Percentiles rank a stretch among this genome's conserved stretches.
phyloP scores from a whole-genome alignment of 2,888 invertebrate genomes.

The Temnothorax rugatulus region DNA sequence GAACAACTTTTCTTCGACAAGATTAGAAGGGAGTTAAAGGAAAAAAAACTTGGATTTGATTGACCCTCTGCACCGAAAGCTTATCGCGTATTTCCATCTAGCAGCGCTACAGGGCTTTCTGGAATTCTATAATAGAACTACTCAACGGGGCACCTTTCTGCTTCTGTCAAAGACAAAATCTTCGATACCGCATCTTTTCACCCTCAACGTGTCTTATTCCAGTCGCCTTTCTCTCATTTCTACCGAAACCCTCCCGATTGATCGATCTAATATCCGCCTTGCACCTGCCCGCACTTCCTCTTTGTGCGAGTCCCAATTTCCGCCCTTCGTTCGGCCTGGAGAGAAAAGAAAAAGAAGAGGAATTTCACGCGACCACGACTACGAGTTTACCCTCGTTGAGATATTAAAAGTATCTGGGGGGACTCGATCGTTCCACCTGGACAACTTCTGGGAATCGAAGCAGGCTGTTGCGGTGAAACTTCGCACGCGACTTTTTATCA shows the following conservation, averaged over 20 bases:
- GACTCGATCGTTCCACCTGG: slow-evolving; percentile 30
- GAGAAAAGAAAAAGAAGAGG: slow-evolving; percentile 24
- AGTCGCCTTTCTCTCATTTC: background rate
- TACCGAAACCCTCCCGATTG: background rate
- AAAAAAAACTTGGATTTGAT: background rate
- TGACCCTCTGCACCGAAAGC: background rate
- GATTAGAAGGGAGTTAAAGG: background rate
- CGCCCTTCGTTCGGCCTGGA: slow-evolving; percentile 1
- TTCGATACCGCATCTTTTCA: background rate
- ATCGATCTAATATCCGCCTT: slow-evolving; percentile 33
- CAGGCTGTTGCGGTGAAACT: slow-evolving; percentile 19
- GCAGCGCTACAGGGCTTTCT: background rate
- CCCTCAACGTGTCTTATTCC: background rate
- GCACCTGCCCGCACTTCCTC: slow-evolving; percentile 13
- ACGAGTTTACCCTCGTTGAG: slow-evolving; percentile 6
- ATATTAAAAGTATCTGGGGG: slow-evolving; percentile 49
- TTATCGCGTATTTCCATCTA: background rate
- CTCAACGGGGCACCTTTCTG: background rate
- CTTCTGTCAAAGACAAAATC: background rate
- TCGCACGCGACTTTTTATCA: background rate
- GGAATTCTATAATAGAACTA: slow-evolving; percentile 24
- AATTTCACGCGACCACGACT: slow-evolving; percentile 18
- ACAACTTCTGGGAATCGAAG: slow-evolving; percentile 25
- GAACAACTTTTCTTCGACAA: background rate
- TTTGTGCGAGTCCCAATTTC: slow-evolving; percentile 32